A percentile compares a stretch with the other conserved stretches of the same genome.
These are phyloP conservation scores for Periplaneta americana DNA, from an alignment of 1,140 invertebrate genomes.

Conservation along the genomic window DNA sequence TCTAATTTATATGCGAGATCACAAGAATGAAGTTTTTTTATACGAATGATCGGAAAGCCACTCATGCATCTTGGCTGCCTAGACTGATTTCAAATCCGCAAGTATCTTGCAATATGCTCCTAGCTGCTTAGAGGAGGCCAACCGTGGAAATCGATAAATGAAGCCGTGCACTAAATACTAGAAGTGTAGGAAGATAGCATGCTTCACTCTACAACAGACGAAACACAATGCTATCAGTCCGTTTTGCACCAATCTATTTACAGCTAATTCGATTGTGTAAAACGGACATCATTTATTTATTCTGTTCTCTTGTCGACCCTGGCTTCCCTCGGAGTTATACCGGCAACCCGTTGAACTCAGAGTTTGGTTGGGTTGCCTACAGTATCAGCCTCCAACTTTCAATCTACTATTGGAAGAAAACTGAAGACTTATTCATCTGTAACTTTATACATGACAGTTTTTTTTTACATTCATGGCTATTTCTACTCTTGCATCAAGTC, in stretches of 20 bases:
- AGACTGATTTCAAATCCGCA: neutral
- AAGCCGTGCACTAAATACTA: neutral
- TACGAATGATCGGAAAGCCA: too few species aligned
- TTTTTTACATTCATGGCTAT: neutral
- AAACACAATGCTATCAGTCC: neutral
- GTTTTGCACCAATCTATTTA: neutral
- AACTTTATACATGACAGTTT: neutral
- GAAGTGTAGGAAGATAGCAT: too few species aligned
- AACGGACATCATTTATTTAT: neutral
- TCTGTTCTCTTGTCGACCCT: neutral
- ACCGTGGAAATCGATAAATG: too few species aligned
- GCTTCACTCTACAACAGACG: too few species aligned
- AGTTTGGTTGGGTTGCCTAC: neutral
- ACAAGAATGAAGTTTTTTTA: too few species aligned
- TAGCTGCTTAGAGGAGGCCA: too few species aligned
- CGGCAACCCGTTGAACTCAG: neutral
- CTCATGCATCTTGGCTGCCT: too few species aligned
- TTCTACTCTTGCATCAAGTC: too few species aligned
- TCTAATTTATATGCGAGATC: too few species aligned
- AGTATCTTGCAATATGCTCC: neutral
- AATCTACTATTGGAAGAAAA: constrained; percentile 22
- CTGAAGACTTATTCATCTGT: constrained; percentile 20
- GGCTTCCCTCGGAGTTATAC: neutral
- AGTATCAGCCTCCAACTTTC: neutral
- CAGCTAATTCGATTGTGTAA: neutral